Conservation (phyloP, 23 tunicate genomes). For the Ciona savignyi region DNA sequence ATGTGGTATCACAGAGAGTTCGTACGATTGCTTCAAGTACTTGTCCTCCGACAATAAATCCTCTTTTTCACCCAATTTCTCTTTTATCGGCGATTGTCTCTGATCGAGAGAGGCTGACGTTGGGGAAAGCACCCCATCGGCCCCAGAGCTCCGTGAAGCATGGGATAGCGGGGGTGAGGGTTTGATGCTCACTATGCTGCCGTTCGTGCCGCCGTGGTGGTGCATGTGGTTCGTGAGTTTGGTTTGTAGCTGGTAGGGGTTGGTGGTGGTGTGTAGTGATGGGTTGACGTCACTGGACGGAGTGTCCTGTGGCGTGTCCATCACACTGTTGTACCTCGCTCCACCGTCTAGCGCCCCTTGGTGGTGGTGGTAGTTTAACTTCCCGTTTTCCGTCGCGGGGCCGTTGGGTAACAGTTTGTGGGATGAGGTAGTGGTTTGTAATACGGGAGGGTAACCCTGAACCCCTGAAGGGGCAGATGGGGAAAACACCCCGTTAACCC, state of each 20-base stretch:
- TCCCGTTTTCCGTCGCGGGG: neutral
- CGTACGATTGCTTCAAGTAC: conserved; percentile 7
- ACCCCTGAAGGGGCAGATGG: neutral
- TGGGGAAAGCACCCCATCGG: conserved; percentile 18
- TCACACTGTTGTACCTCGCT: conserved; percentile 30
- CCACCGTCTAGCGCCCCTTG: conserved; percentile 10
- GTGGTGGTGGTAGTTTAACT: neutral
- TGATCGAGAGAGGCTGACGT: conserved; percentile 5
- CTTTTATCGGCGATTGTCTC: conserved; percentile 14
- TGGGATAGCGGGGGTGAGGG: conserved; percentile 16
- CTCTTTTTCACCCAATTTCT: neutral
- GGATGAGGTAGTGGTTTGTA: conserved; percentile 5
- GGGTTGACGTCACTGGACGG: conserved; percentile 37
- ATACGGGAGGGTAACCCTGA: neutral
- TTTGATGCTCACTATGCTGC: neutral
- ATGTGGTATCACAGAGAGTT: conserved; percentile 45
- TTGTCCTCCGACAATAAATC: conserved; percentile 3
- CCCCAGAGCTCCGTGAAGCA: conserved; percentile 7
- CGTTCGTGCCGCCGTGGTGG: neutral
- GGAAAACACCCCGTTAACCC: conserved; percentile 6
- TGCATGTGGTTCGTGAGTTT: conserved; percentile 30
- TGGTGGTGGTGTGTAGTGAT: conserved; percentile 4
- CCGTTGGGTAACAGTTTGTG: neutral
- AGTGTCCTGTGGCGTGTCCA: conserved; percentile 51
- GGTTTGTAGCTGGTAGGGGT: conserved; percentile 29